Evolutionary conservation across 2,888 invertebrate species (phyloP), one percentile per base, ranked within the genome.

Genomic region (Sabatieria punctata): DNA sequence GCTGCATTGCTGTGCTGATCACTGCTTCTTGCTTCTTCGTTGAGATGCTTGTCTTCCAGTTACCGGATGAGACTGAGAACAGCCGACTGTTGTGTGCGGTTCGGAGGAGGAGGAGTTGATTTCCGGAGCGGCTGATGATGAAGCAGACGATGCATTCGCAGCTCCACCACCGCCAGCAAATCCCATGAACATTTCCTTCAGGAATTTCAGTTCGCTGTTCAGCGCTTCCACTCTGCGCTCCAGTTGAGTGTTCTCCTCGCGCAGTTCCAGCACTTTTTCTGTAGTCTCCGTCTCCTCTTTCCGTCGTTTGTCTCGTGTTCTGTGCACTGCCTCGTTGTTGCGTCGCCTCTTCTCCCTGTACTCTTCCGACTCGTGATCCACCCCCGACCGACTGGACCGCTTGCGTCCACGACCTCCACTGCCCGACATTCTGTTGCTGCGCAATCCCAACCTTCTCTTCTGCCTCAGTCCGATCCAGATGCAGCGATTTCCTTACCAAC

Each of bases 121-220:
- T 30, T 30, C 30, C 30, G 8, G 30, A 11, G 8, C 37, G 6
- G 18, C 37, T n/a, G 37, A 11, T 37, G 37, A 37, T 6, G 37
- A 37, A 6, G 37, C 8, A 18, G 37, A 11, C 6, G n/a, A n/a
- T 11, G 37, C 19, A n/a, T 11, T 6, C 13, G 13, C 37, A 6
- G 8, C 37, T 6, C 19, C 37, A 37, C 22, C 41, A 41, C 22
- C 41, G 41, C 24, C 33, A 22, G 63, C 63, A 45, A 56, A 61
- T 1, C 54, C 56, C 26, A 63, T 54, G 37, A 63, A 58, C 61
- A 63, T 63, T 47, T 63, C 64, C 49, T 63, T 63, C 30, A 63
- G 53, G 33, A 64, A 57, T 4, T 52, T 46, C 35, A 64, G 51
- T 47, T 63, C 61, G 35, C 56, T 57, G 43, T 60, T 55, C 46